Conservation (phyloP, 2,888 invertebrate genomes). For the Chorisops tibialis region DNA sequence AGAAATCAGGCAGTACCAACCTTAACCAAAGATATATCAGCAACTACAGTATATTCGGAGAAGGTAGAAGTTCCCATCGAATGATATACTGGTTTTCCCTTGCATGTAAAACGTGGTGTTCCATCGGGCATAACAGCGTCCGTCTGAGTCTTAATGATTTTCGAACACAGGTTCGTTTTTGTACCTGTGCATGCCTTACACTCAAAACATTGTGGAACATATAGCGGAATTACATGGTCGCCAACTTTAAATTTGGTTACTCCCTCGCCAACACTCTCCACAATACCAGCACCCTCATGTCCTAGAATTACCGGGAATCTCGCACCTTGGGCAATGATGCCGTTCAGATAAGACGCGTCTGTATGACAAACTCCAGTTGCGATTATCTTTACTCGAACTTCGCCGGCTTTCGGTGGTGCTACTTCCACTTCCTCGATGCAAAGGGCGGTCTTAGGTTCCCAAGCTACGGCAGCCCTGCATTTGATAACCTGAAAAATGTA, state of each 20-base stretch:
- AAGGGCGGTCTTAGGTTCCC: conserved; percentile 88
- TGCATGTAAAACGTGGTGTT: conserved; percentile 68
- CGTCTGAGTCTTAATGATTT: conserved; percentile 82
- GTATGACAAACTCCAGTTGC: conserved; percentile 90
- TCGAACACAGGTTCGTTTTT: conserved; percentile 96
- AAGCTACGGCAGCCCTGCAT: conserved; percentile 95
- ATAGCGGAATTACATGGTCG: conserved; percentile 96
- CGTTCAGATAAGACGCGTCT: conserved; percentile 84
- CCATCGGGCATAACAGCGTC: conserved; percentile 91
- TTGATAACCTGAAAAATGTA: conserved; percentile 73
- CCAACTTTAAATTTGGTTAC: conserved; percentile 84
- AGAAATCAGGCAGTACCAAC: conserved; percentile 54
- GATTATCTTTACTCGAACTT: conserved; percentile 79
- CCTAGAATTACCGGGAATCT: conserved; percentile 89
- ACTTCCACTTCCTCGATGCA: conserved; percentile 90
- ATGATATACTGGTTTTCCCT: conserved; percentile 73
- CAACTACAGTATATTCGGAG: conserved; percentile 89
- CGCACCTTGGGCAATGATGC: conserved; percentile 84
- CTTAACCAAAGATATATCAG: conserved; percentile 91
- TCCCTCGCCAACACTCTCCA: conserved; percentile 94
- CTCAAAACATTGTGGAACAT: conserved; percentile 93
- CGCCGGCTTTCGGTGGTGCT: conserved; percentile 87
- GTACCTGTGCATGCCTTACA: conserved; percentile 95
- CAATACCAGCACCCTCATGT: conserved; percentile 94
- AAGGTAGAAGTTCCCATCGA: conserved; percentile 98